Conservation (phyloP, 1,140 invertebrate genomes). For the Papilio dardanus region DNA sequence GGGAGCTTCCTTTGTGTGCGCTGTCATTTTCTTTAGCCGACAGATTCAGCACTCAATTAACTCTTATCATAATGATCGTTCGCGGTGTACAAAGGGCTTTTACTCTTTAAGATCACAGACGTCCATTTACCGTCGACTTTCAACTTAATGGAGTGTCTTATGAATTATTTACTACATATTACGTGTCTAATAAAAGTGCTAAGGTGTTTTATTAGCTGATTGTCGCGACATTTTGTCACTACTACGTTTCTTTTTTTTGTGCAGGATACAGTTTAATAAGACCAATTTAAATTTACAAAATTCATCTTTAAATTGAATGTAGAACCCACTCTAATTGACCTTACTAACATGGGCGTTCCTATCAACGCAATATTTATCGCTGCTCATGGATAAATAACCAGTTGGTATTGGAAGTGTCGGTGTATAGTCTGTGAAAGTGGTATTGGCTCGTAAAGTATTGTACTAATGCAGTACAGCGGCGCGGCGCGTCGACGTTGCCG, state of each 20-base stretch:
- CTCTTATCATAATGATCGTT: slow-evolving; percentile 29
- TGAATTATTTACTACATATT: background rate
- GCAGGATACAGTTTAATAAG: too few species aligned
- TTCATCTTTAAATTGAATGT: too few species aligned
- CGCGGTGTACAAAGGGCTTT: slow-evolving; percentile 26
- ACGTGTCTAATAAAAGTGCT: background rate
- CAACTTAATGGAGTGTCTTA: slow-evolving; percentile 16
- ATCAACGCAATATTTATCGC: background rate
- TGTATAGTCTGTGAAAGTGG: slow-evolving; percentile 39
- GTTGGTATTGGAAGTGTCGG: background rate
- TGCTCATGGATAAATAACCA: slow-evolving; percentile 15
- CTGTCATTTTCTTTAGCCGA: slow-evolving; percentile 19
- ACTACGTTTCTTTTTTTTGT: too few species aligned
- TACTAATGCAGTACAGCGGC: slow-evolving; percentile 49
- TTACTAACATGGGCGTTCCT: too few species aligned
- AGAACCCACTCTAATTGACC: too few species aligned
- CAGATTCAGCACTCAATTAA: slow-evolving; percentile 31
- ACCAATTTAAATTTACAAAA: too few species aligned
- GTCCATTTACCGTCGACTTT: slow-evolving; percentile 18
- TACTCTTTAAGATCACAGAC: slow-evolving; percentile 9
- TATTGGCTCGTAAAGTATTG: slow-evolving; percentile 54
- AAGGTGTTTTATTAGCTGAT: background rate
- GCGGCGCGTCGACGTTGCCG: slow-evolving; percentile 7
- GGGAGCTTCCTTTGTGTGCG: slow-evolving; percentile 1
- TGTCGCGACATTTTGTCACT: too few species aligned